Evolutionary conservation across 2,888 invertebrate genomes (phyloP).

Genomic region (Iphiclides podalirius): DNA sequence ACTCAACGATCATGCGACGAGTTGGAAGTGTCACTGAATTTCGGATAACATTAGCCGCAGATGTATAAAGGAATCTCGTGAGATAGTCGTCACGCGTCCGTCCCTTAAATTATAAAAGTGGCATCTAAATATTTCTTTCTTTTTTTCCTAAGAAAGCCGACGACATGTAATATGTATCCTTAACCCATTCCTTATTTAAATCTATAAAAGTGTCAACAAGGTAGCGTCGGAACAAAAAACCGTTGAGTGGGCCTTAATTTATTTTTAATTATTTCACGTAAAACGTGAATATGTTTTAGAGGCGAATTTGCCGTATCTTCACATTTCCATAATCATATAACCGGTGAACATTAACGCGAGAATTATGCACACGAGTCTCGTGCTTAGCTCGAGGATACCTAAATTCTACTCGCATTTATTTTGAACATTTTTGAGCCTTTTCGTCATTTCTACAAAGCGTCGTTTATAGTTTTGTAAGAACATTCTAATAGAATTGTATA

Average conservation of each 20-base stretch:
- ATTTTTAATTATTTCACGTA: not conserved
- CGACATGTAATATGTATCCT: slow-evolving; percentile 40
- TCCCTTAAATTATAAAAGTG: slow-evolving; percentile 12
- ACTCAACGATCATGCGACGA: too few relatives aligned
- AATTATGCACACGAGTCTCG: slow-evolving; percentile 6
- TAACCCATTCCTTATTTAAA: slow-evolving; percentile 40
- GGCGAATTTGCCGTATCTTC: not conserved
- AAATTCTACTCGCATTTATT: not conserved
- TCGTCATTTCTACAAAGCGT: too few relatives aligned
- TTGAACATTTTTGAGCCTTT: too few relatives aligned
- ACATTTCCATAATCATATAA: slow-evolving; percentile 2
- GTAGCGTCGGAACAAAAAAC: slow-evolving; percentile 8
- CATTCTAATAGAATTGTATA: too few relatives aligned
- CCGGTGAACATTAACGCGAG: slow-evolving; percentile 3
- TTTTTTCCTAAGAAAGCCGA: slow-evolving; percentile 38
- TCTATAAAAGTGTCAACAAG: slow-evolving; percentile 42
- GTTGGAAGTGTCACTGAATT: too few relatives aligned
- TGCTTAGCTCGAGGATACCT: not conserved
- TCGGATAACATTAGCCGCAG: slow-evolving; percentile 1
- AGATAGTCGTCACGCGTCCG: slow-evolving; percentile 5
- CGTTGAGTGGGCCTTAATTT: not conserved
- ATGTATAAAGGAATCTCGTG: slow-evolving; percentile 6
- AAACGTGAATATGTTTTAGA: not conserved
- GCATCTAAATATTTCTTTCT: slow-evolving; percentile 28
- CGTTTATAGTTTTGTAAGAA: too few relatives aligned